Evolutionary conservation across 2,888 invertebrate species (phyloP), one percentile per base, ranked within the genome.

Genomic region (Volucella inflata): DNA sequence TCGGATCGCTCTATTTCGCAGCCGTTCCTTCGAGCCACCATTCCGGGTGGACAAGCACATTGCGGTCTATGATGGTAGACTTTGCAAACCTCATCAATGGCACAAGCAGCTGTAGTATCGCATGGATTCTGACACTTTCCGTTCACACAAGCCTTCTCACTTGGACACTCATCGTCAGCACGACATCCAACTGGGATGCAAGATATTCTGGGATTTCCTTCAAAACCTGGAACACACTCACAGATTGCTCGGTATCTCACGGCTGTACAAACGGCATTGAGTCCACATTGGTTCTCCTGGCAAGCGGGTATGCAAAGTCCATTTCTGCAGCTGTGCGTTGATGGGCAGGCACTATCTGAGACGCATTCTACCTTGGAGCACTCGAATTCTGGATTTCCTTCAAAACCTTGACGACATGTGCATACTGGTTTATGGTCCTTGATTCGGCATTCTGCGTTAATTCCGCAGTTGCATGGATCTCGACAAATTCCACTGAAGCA

Each of bases 371-470:
- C 94, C 91, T 94, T 95, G 51, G 94, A 94, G 90, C 98, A 98
- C 88, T 96, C 96, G 10, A 96, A 94, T 89, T 96, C 95, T 38
- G 97, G 96, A 90, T 97, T 97, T 70, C 98, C 98, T 87, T 96
- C 95, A 88, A 94, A 98, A 57, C 97, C 97, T 89, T 95, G 94
- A 82, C 94, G 94, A 91, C 98, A 98, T 0, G 96, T 95, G 89
- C 98, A 98, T 0, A 97, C 95, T 0, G 97, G 97, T 90, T 96
- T 96, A 89, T 98, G 98, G 89, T 96, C 94, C 91, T 94, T 95
- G 85, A 97, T 95, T 89, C 95, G 94, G 90, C 98, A 98, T 88
- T 96, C 95, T 1, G 98, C 96, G 90, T 97, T 96, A 0, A 95
- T 94, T 50, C 97, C 98, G 90, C 97, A 97, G 87, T 95, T 95